Conservation (phyloP, 2,797 vertebrate genomes). For the Periophthalmus magnuspinnatus region DNA sequence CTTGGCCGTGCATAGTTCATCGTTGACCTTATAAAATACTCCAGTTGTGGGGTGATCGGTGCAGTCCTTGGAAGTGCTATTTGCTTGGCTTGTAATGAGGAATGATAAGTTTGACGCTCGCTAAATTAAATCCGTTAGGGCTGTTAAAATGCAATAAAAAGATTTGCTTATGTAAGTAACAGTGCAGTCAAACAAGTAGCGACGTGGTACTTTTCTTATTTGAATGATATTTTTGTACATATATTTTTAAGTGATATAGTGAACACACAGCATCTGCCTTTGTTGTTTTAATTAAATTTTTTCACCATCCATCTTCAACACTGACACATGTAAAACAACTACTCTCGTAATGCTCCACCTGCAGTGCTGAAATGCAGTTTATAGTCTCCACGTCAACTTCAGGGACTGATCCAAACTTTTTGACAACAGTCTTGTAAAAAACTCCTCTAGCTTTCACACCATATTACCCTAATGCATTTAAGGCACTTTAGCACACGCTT, state of each 20-base stretch:
- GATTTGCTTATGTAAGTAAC: neutral
- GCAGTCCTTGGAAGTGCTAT: constrained; percentile 26
- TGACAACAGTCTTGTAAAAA: constrained; percentile 61
- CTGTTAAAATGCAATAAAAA: constrained; percentile 6
- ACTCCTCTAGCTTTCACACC: constrained; percentile 39
- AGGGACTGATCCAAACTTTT: constrained; percentile 67
- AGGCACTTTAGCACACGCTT: constrained; percentile 67
- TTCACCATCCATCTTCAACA: constrained; percentile 55
- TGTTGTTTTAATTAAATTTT: constrained; percentile 37
- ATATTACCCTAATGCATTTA: constrained; percentile 77
- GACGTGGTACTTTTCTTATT: neutral
- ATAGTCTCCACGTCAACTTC: constrained; percentile 67
- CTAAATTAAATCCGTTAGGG: constrained; percentile 5
- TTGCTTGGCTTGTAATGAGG: constrained; percentile 9
- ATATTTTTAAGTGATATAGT: neutral
- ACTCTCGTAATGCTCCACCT: constrained; percentile 62
- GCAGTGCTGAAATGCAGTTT: constrained; percentile 57
- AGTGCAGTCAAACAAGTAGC: neutral
- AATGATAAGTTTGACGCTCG: constrained; percentile 13
- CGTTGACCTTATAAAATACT: constrained; percentile 30
- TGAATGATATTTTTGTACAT: neutral
- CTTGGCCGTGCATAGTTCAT: constrained; percentile 24
- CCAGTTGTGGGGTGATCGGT: constrained; percentile 3
- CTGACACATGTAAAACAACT: constrained; percentile 61
- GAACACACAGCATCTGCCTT: constrained; percentile 10